Conservation (phyloP, 2,113 vertebrate genomes). For the Pseudonaja textilis region DNA sequence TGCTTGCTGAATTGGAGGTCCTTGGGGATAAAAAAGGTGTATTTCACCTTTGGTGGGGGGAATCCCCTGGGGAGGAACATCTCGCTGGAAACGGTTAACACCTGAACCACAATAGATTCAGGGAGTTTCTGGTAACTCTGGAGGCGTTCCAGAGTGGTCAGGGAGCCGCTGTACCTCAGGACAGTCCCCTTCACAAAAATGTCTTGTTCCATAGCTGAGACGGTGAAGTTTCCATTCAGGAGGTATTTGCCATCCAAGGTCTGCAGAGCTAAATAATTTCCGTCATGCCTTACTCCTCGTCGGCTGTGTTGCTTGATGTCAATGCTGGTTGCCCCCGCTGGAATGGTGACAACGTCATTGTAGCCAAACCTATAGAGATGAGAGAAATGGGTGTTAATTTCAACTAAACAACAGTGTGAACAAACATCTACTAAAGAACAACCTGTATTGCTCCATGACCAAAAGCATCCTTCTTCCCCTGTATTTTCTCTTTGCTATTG, state of each 20-base stretch:
- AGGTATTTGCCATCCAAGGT: conserved; percentile 81
- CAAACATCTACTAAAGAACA: rapidly evolving
- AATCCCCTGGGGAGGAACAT: conserved; percentile 71
- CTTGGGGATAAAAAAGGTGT: conserved; percentile 90
- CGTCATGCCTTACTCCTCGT: conserved; percentile 83
- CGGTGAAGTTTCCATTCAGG: conserved; percentile 90
- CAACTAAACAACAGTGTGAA: not conserved
- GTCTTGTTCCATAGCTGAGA: conserved; percentile 91
- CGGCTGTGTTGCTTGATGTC: conserved; percentile 94
- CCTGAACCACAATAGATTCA: conserved; percentile 83
- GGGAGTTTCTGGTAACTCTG: conserved; percentile 89
- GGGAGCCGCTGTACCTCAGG: conserved; percentile 92
- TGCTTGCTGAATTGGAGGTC: conserved; percentile 77
- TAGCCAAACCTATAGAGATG: conserved; percentile 82
- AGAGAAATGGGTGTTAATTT: not conserved
- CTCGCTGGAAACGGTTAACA: conserved; percentile 81
- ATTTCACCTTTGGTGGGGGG: conserved; percentile 75
- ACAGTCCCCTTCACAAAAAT: conserved; percentile 86
- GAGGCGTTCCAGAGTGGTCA: conserved; percentile 88
- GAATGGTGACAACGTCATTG: conserved; percentile 92
- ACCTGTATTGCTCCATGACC: not conserved
- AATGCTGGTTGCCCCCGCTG: conserved; percentile 89
- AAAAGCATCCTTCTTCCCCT: not conserved
- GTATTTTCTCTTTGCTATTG: not conserved
- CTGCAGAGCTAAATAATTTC: conserved; percentile 90